Evolutionary conservation across 2,888 invertebrate genomes (phyloP).

Genomic region (Isoperla grammatica): DNA sequence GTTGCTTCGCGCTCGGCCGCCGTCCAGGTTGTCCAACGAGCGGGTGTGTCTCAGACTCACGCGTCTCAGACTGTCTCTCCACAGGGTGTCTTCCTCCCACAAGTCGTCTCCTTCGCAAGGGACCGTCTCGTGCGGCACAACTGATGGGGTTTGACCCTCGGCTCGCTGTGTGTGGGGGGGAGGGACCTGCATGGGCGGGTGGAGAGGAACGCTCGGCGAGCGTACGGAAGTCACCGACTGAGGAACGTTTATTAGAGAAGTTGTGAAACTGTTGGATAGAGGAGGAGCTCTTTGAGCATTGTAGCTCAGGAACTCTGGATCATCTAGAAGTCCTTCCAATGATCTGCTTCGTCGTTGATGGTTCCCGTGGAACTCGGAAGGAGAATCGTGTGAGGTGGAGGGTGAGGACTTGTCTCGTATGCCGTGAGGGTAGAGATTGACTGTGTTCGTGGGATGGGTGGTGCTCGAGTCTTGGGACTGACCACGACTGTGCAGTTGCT

Average conservation of each 20-base stretch:
- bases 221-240: not conserved
- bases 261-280: not conserved
- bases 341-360: slow-evolving; percentile 51
- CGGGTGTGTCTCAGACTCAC: slow-evolving; percentile 76
- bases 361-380: slow-evolving; percentile 21
- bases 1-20: slow-evolving; percentile 29
- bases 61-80: slow-evolving; percentile 72
- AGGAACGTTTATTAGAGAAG: slow-evolving; percentile 12
- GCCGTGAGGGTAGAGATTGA: slow-evolving; percentile 44
- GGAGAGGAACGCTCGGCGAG: slow-evolving; percentile 18
- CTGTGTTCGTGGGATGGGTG: slow-evolving; percentile 28
- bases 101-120: slow-evolving; percentile 60
- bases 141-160: slow-evolving; percentile 2
- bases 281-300: not conserved
- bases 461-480: not conserved
- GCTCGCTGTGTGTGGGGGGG: slow-evolving; percentile 19
- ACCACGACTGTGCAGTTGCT: slow-evolving; percentile 1
- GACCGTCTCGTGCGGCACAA: slow-evolving; percentile 7
- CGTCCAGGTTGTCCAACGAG: slow-evolving; percentile 76
- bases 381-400: slow-evolving; percentile 3
- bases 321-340: slow-evolving; percentile 54
- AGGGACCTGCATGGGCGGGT: slow-evolving; percentile 21
- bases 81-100: slow-evolving; percentile 78
- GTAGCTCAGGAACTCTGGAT: slow-evolving; percentile 38
- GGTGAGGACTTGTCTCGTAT: slow-evolving; percentile 40